These are phyloP conservation scores for Plectrocnemia conspersa DNA, from an alignment of 1,140 invertebrate genomes.

Conservation along the genomic window DNA sequence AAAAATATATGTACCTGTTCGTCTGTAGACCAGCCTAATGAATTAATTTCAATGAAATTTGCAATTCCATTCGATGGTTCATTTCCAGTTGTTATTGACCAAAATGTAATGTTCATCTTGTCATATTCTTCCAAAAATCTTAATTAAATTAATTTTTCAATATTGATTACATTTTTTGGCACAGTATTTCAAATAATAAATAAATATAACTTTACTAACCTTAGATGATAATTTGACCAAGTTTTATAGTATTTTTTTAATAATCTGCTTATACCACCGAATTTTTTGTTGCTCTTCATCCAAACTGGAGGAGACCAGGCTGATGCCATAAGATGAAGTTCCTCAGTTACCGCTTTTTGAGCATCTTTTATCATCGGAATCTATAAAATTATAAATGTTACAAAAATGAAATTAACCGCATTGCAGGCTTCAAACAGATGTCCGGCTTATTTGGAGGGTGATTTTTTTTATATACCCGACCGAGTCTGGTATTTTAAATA, in stretches of 20 bases:
- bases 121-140: conserved; percentile 56
- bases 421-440: too few relatives aligned
- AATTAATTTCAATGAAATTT: conserved; percentile 62
- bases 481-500: too few relatives aligned
- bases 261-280: conserved; percentile 55
- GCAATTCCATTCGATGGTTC: conserved; percentile 58
- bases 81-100: conserved; percentile 64
- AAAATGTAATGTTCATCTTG: conserved; percentile 52
- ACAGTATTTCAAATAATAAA: conserved; percentile 4
- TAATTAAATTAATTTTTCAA: conserved; percentile 9
- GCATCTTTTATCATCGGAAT: conserved; percentile 62
- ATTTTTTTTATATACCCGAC: too few relatives aligned
- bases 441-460: too few relatives aligned
- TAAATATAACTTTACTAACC: conserved; percentile 47
- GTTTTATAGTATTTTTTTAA: conserved; percentile 67
- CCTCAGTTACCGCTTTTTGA: conserved; percentile 26
- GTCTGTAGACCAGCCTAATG: conserved; percentile 67
- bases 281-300: conserved; percentile 83
- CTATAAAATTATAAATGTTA: too few relatives aligned
- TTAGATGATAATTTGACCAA: conserved; percentile 76
- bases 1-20: conserved; percentile 39
- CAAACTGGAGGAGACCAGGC: conserved; percentile 84
- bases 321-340: conserved; percentile 56
- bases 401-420: too few relatives aligned
- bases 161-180: conserved; percentile 3